A percentile compares a stretch with the other conserved stretches of the same genome.
Evolutionary conservation across 2,888 invertebrate genomes (phyloP).

Genomic region (Tenodera sinensis): DNA sequence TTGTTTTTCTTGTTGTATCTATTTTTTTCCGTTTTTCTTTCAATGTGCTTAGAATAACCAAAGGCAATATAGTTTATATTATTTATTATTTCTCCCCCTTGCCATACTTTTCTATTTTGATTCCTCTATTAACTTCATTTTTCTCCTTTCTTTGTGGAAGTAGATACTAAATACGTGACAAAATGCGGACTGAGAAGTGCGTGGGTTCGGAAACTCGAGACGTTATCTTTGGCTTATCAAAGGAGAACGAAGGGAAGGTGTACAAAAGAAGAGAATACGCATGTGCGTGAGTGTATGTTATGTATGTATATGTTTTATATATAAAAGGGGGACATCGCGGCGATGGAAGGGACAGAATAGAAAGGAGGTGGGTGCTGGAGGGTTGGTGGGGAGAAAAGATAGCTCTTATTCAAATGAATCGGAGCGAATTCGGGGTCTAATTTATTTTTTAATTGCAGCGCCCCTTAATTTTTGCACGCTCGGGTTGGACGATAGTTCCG

Average conservation of each 20-base stretch:
- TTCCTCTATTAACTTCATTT: no score
- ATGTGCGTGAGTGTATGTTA: slow-evolving; percentile 37
- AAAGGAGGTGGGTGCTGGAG: not conserved
- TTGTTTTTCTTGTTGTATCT: no score
- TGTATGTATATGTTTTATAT: not conserved
- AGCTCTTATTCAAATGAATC: slow-evolving; percentile 26
- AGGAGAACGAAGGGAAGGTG: slow-evolving; percentile 10
- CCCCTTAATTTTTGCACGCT: slow-evolving; percentile 25
- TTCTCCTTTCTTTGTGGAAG: no score
- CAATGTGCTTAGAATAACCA: no score
- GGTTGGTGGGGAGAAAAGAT: slow-evolving; percentile 8
- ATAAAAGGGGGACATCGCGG: not conserved
- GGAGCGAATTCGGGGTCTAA: slow-evolving; percentile 25
- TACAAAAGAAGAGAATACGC: slow-evolving; percentile 38
- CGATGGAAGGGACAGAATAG: not conserved
- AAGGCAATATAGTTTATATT: no score
- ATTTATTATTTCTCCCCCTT: no score
- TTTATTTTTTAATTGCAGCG: slow-evolving; percentile 31
- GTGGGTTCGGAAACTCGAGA: not conserved
- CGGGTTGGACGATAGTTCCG: slow-evolving; percentile 27
- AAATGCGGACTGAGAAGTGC: no score
- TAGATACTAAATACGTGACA: no score
- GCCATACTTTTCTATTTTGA: no score
- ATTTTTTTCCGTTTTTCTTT: no score
- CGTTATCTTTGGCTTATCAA: slow-evolving; percentile 13